Percentiles rank a stretch among this genome's conserved stretches.
phyloP scores from a whole-genome alignment of 1,140 invertebrate species.

The Lasioglossum albipes region DNA sequence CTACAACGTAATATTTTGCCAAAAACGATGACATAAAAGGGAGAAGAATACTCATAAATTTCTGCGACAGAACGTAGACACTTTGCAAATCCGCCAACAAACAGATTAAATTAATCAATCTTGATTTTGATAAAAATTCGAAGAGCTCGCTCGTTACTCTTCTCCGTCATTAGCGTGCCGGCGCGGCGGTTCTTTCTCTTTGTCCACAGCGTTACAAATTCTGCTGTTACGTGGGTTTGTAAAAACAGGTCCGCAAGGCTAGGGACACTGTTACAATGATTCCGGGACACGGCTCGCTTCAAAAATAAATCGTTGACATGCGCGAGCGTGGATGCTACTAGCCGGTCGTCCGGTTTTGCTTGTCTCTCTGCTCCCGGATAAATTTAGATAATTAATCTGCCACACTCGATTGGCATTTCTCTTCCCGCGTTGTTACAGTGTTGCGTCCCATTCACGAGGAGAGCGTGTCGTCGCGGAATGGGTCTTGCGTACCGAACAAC shows the following conservation, averaged over 20 bases:
- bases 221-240: constrained; percentile 27
- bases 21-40: too few relatives aligned
- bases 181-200: background rate
- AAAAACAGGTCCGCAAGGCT: constrained; percentile 32
- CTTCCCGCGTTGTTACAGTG: background rate
- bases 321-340: constrained; percentile 1
- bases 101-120: too few relatives aligned
- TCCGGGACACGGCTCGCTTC: constrained; percentile 13
- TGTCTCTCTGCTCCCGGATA: background rate
- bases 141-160: too few relatives aligned
- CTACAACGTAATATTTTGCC: too few relatives aligned
- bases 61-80: too few relatives aligned
- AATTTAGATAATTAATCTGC: constrained; percentile 49
- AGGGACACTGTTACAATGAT: constrained; percentile 32
- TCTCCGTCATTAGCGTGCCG: background rate
- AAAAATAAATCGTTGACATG: constrained; percentile 61
- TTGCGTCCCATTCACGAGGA: background rate
- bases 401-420: constrained; percentile 2
- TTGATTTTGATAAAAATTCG: too few relatives aligned
- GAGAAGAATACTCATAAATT: too few relatives aligned
- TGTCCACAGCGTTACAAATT: background rate
- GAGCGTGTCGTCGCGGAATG: background rate
- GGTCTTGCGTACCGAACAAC: background rate
- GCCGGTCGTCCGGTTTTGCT: background rate
- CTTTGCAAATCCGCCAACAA: too few relatives aligned